These are phyloP conservation scores for Amphipyra tragopoginis DNA, from an alignment of 2,888 invertebrate genomes.

Conservation along the genomic window DNA sequence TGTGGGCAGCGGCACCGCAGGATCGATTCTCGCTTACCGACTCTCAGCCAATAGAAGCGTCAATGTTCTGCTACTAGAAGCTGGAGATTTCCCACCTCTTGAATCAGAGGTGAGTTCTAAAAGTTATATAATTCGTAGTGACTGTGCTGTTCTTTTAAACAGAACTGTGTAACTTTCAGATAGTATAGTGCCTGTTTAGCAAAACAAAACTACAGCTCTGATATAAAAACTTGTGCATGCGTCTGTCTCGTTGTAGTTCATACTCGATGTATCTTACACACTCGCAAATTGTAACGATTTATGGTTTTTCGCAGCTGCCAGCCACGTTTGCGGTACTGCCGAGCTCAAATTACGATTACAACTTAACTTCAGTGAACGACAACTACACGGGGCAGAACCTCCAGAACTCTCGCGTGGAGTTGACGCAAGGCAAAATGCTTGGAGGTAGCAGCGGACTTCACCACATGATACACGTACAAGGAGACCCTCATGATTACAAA, in stretches of 20 bases:
- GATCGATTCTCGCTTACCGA: conserved; percentile 44
- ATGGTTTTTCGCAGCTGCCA: conserved; percentile 62
- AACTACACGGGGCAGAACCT: conserved; percentile 54
- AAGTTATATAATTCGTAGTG: too few relatives aligned
- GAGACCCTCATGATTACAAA: conserved; percentile 61
- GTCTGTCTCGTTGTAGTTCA: too few relatives aligned
- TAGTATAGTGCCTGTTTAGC: too few relatives aligned
- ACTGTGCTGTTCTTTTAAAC: too few relatives aligned
- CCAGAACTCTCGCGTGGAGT: conserved; percentile 17
- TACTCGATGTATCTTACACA: too few relatives aligned
- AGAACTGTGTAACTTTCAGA: too few relatives aligned
- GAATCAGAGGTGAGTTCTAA: conserved; percentile 46
- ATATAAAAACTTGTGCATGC: too few relatives aligned
- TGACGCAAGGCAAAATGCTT: conserved; percentile 68
- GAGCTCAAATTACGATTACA: conserved; percentile 57
- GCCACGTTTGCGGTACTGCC: conserved; percentile 59
- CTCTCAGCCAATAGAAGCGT: conserved; percentile 30
- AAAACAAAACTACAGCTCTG: too few relatives aligned
- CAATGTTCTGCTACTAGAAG: conserved; percentile 44
- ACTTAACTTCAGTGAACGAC: conserved; percentile 61
- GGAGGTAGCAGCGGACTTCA: conserved; percentile 69
- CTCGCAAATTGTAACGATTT: too few relatives aligned
- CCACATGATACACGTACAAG: conserved; percentile 62
- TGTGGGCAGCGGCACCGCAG: conserved; percentile 52
- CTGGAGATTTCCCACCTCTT: conserved; percentile 33